Conservation (phyloP, 2,888 invertebrate genomes). For the Orthosia gracilis region DNA sequence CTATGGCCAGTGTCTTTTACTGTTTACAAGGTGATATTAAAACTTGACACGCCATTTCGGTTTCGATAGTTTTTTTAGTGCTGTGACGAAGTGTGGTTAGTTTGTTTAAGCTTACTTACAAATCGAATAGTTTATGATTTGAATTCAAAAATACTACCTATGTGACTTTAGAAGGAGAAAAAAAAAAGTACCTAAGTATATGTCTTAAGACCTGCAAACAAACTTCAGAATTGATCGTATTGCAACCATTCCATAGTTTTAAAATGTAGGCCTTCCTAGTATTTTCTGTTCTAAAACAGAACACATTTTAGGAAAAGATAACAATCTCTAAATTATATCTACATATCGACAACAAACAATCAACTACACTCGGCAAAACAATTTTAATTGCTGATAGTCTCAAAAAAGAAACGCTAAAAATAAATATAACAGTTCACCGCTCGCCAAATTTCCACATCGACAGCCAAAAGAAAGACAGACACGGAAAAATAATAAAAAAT, state of each 20-base stretch:
- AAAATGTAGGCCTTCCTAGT: neutral
- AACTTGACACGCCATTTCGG: conserved; percentile 83
- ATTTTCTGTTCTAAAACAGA: neutral
- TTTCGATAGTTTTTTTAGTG: conserved; percentile 72
- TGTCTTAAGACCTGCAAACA: too few relatives aligned
- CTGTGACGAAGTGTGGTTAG: conserved; percentile 55
- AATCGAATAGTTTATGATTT: conserved; percentile 14
- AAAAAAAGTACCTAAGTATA: too few relatives aligned
- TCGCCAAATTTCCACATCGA: conserved; percentile 66
- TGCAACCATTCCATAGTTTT: neutral
- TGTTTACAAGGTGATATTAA: conserved; percentile 86
- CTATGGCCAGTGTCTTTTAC: conserved; percentile 80
- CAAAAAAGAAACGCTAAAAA: conserved; percentile 42
- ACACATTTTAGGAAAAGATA: neutral
- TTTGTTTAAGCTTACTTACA: conserved; percentile 22
- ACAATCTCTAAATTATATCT: neutral
- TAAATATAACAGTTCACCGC: conserved; percentile 48
- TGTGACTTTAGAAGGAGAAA: too few relatives aligned
- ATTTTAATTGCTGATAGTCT: conserved; percentile 63
- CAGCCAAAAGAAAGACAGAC: conserved; percentile 71
- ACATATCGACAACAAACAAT: conserved; percentile 26
- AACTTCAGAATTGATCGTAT: too few relatives aligned
- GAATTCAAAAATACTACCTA: too few relatives aligned
- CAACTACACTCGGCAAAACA: conserved; percentile 52
- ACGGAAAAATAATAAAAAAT: conserved; percentile 70